phyloP scores from a whole-genome alignment of 2,113 vertebrate genomes.

The Origma solitaria region DNA sequence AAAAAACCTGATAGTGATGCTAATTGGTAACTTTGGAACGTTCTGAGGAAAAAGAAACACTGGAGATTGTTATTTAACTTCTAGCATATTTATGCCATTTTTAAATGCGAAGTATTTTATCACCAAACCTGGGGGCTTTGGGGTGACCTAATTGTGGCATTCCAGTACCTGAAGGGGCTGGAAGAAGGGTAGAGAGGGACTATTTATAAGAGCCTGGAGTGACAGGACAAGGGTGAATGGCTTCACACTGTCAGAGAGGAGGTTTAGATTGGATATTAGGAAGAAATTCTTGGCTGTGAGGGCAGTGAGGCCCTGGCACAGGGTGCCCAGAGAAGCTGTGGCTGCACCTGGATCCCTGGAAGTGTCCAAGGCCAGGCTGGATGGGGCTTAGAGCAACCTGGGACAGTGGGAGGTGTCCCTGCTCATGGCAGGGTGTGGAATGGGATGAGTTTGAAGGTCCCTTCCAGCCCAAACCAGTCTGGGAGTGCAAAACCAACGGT shows the following conservation, averaged over 20 bases:
- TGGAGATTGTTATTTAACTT: not conserved
- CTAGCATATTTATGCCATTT: not conserved
- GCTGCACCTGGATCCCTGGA: not conserved
- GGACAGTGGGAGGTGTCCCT: not conserved
- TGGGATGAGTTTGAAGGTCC: not conserved
- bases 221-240: not conserved
- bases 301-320: fast-evolving
- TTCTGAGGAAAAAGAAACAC: not conserved
- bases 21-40: not conserved
- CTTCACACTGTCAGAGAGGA: not conserved
- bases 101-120: not conserved
- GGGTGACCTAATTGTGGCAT: not conserved
- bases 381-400: fast-evolving
- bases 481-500: not conserved
- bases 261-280: not conserved
- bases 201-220: not conserved
- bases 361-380: not conserved
- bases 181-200: not conserved
- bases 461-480: not conserved
- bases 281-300: not conserved
- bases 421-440: not conserved
- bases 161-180: not conserved
- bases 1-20: not conserved
- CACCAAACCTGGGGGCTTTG: not conserved
- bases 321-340: not conserved